A percentile compares a stretch with the other conserved stretches of the same genome.
These are phyloP conservation scores for Sebastes reedi DNA, from an alignment of 2,797 vertebrate species.

Conservation along the genomic window DNA sequence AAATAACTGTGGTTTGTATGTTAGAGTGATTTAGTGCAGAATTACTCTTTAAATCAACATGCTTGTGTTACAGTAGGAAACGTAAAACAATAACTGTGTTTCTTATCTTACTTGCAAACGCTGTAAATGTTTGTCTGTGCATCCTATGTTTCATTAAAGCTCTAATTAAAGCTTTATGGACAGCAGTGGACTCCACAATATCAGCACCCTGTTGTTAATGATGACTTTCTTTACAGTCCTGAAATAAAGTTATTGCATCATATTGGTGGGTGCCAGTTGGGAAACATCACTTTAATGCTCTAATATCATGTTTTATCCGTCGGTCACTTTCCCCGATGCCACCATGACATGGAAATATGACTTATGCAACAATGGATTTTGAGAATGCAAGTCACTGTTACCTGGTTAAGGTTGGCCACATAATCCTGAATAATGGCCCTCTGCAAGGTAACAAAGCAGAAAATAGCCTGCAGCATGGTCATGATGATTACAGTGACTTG, in stretches of 20 bases:
- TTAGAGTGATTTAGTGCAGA: slow-evolving; percentile 35
- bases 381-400: slow-evolving; percentile 59
- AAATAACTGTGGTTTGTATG: slow-evolving; percentile 23
- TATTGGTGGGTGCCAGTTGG: neutral
- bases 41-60: slow-evolving; percentile 31
- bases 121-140: slow-evolving; percentile 47
- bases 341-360: slow-evolving; percentile 23
- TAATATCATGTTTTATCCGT: slow-evolving; percentile 15
- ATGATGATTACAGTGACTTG: slow-evolving; percentile 57
- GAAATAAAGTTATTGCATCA: slow-evolving; percentile 42
- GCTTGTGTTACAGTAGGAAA: slow-evolving; percentile 10
- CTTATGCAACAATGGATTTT: slow-evolving; percentile 17
- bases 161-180: slow-evolving; percentile 63
- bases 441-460: slow-evolving; percentile 54
- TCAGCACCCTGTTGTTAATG: neutral
- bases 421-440: slow-evolving; percentile 64
- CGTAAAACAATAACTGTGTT: slow-evolving; percentile 30
- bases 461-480: slow-evolving; percentile 65
- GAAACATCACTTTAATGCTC: neutral
- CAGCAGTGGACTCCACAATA: slow-evolving; percentile 3
- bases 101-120: slow-evolving; percentile 15
- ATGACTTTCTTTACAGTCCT: neutral
- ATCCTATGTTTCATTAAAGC: slow-evolving; percentile 37
- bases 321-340: neutral
- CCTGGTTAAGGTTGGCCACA: slow-evolving; percentile 56